Conservation (phyloP, 2,797 vertebrate species). For the Orestias chungarensis region DNA sequence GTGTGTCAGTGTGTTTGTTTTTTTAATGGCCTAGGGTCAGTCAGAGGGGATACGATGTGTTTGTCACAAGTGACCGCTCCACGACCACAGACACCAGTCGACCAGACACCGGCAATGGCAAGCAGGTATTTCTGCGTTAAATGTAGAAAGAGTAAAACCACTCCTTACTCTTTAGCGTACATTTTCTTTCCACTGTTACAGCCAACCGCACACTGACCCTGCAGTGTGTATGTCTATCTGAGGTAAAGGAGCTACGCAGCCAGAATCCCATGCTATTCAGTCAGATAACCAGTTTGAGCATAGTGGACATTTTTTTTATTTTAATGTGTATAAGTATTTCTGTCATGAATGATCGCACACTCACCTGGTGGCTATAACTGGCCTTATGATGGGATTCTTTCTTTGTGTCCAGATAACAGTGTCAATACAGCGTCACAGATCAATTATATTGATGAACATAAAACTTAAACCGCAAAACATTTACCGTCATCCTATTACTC, state of each 20-base stretch:
- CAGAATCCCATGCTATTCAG: constrained; percentile 58
- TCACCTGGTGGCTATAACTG: constrained; percentile 49
- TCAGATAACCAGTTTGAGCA: constrained; percentile 55
- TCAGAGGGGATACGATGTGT: constrained; percentile 74
- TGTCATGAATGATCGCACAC: constrained; percentile 58
- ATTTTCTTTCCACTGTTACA: constrained; percentile 65
- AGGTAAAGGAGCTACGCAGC: constrained; percentile 42
- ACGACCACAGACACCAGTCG: constrained; percentile 59
- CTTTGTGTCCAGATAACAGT: constrained; percentile 29
- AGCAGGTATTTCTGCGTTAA: constrained; percentile 32
- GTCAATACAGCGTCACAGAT: background rate
- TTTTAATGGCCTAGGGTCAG: constrained; percentile 71
- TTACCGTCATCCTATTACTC: background rate
- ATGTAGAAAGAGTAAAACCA: constrained; percentile 48
- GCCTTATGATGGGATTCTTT: constrained; percentile 20
- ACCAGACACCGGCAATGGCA: constrained; percentile 51
- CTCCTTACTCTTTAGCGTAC: constrained; percentile 47
- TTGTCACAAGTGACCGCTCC: constrained; percentile 74
- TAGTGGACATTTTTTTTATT: constrained; percentile 44
- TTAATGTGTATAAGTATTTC: constrained; percentile 38
- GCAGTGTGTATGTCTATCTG: constrained; percentile 37
- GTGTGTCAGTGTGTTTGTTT: constrained; percentile 29
- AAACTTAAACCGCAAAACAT: background rate
- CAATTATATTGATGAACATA: constrained; percentile 20
- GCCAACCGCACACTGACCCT: constrained; percentile 75